phyloP scores from a whole-genome alignment of 1,140 invertebrate species.

The Alviniconcha marisindica region DNA sequence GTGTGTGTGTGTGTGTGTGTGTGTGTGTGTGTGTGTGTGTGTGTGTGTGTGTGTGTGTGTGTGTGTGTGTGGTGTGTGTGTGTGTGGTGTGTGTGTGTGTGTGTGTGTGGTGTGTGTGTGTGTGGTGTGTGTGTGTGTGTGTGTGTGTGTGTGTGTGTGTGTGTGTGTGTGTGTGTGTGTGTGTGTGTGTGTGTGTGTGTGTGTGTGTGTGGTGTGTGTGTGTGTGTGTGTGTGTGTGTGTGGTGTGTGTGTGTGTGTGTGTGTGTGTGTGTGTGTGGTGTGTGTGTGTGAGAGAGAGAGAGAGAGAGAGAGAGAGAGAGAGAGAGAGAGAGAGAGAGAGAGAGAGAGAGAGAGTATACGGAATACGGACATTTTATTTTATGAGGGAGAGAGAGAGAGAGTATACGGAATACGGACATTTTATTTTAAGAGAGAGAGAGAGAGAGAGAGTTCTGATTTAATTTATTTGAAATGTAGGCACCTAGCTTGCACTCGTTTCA shows the following conservation, averaged over 20 bases:
- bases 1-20: slow-evolving; percentile 5
- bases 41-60: slow-evolving; percentile 16
- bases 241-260: no score
- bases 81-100: no score
- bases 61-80: slow-evolving; percentile 13
- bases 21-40: slow-evolving; percentile 4
- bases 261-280: no score
- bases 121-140: no score
- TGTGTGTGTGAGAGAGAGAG: no score
- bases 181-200: no score
- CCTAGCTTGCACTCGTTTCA: no score
- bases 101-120: no score
- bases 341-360: not conserved
- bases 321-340: not conserved
- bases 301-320: not conserved
- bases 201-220: not conserved
- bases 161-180: not conserved
- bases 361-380: not conserved
- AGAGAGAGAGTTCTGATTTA: not conserved
- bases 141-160: slow-evolving; percentile 7
- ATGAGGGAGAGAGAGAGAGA: not conserved
- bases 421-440: no score
- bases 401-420: not conserved
- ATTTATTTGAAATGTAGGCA: not conserved
- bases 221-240: not conserved